Evolutionary conservation across 1,140 invertebrate species (phyloP), one percentile per base, ranked within the genome.

Genomic region (Carposina sasakii): DNA sequence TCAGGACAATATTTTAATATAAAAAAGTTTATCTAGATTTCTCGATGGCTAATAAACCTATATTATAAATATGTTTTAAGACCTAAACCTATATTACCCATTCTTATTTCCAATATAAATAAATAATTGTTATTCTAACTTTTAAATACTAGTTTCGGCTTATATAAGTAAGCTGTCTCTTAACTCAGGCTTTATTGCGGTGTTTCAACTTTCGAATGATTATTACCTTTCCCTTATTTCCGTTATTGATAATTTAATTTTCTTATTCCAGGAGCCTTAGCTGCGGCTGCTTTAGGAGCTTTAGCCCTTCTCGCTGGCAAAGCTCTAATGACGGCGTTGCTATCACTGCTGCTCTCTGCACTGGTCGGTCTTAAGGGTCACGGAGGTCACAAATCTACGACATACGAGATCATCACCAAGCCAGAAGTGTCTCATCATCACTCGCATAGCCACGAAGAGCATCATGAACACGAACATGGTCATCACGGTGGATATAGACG

Each of bases 321-420:
- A 74, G 93, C 93, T 3, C 67, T 95, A 9, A 93, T 94, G 91
- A 92, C 92, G 0, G 92, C 91, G 3, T 61, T 95, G 3, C 90
- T 94, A 87, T 91, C 93, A 0, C 75, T 94, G 0, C 88, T 94
- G 59, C 76, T 94, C 0, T 91, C 93, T 0, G 91, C 90, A 0
- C 89, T 94, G 1, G 87, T 93, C 3, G 92, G 91, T 0, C 74
- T 94, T 0, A 94, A 94, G 54, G 89, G 90, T 0, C 78, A 88
- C 1, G 71, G 87, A 8, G 89, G 90, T 30, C 88, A 89, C 13
- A 89, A 90, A 52, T 90, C 90, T 16, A 93, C 92, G 0, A 93
- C 92, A 1, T 94, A 94, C 67, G 93, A 94, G 76, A 93, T 94
- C 57, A 90, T 94, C 45, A 90, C 91, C 48, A 94, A 94, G 54